These are phyloP conservation scores for Corydoras sp. DNA, from an alignment of 2,113 vertebrate species.

Conservation along the genomic window DNA sequence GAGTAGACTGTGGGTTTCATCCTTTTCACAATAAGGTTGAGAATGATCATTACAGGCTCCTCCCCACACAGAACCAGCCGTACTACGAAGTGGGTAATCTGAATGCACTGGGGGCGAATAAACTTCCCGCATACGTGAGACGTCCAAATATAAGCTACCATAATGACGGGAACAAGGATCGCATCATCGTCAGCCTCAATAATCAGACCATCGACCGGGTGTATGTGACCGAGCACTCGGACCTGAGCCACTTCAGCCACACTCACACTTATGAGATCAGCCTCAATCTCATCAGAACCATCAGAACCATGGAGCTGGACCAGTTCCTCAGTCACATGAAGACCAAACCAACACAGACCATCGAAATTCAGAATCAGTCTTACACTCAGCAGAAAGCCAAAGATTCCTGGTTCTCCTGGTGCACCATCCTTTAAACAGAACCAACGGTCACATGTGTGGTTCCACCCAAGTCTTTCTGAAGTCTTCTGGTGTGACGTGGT, in stretches of 20 bases:
- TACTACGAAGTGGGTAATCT: slow-evolving; percentile 45
- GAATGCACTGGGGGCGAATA: not conserved
- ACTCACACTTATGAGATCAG: slow-evolving; percentile 11
- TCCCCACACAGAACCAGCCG: slow-evolving; percentile 9
- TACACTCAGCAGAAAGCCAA: not conserved
- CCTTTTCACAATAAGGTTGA: slow-evolving; percentile 22
- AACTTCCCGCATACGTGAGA: slow-evolving; percentile 5
- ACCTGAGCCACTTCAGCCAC: not conserved
- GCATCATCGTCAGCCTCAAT: slow-evolving; percentile 14
- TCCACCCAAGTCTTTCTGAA: too few species aligned
- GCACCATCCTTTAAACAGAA: slow-evolving; percentile 17
- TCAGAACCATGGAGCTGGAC: not conserved
- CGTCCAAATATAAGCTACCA: rapidly evolving
- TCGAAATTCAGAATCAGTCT: not conserved
- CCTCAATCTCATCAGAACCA: not conserved
- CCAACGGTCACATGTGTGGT: too few species aligned
- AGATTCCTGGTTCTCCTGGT: not conserved
- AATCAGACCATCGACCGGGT: not conserved
- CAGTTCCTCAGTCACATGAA: not conserved
- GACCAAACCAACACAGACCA: not conserved
- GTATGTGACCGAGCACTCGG: slow-evolving; percentile 20
- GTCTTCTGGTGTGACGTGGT: too few species aligned
- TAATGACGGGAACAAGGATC: slow-evolving; percentile 11
- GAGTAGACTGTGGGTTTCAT: slow-evolving; percentile 8
- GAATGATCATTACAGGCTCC: not conserved